Base-by-base conservation (phyloP, 2,113 vertebrate genomes). In the Indicator maculatus region DNA sequence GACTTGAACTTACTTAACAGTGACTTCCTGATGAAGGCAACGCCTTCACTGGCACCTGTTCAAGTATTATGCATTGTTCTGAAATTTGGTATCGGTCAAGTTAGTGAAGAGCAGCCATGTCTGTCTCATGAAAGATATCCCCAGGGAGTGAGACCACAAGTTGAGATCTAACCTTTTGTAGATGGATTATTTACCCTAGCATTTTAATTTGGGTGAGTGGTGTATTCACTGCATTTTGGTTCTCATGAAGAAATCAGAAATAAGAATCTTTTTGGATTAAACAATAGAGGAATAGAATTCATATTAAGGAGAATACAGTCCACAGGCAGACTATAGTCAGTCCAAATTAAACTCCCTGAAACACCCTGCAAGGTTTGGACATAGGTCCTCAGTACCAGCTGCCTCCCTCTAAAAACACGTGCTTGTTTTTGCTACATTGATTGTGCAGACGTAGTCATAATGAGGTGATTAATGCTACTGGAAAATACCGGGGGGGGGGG, bases 321-420 rank as follows among this genome's bases (percentile, higher is more conserved):
- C 20, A 70, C 5, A 65, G 20, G 2, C 3, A 63, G 44, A 18
- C 8, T 52, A 31, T 5, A 75, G 2, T 3, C 15, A 38, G 19
- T 20, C 12, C 21, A 87, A 41, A 84, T 9, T 47, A 74, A 76
- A 12, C 10, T 66, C 39, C 9, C 23, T 53, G n/a, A 47, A 24
- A 8, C 3, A 7, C 2, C 3, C 3, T 8, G 2, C 7, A 9
- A 0, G 2, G 12, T 23, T 4, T 72, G 31, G 28, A 31, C 5
- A 2, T 11, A 65, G 28, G n/a, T 74, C 20, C 36, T 86, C 50
- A 65, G 47, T 33, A 39, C 5, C 11, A 67, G 23, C 39, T 69
- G 33, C 26, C 10, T 73, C 5, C 1, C 24, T 86, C 5, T 3
- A 38, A 16, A 85, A 67, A 31, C 11, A 5, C n/a, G 1, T 60